Base-by-base conservation (phyloP, 92 coral and sea anemone species). In the Heliopora coerulea region DNA sequence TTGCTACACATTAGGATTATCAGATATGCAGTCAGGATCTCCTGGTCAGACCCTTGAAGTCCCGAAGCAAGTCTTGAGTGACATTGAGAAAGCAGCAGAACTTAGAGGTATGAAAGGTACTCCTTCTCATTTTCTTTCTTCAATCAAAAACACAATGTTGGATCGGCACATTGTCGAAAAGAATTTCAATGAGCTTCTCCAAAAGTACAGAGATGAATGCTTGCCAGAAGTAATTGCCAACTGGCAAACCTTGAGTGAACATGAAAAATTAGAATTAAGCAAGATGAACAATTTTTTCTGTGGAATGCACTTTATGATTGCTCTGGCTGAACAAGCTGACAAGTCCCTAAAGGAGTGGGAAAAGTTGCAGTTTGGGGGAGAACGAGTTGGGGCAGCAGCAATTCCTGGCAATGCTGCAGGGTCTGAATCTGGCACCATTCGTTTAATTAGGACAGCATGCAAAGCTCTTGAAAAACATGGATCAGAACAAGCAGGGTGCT, bases 281-380 rank as follows among this genome's bases (percentile, higher is more conserved):
- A 50, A 42, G 23, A 65, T 65, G 54, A 74, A 74, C 56, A 49
- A 58, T 24, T 41, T 58, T 2, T 74, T 74, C 20, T 59, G 80
- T 74, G 79, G 79, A 0, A 35, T 74, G 8, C 79, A 74, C 28
- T 74, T 4, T 49, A 40, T 74, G 23, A 68, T 74, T 37, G 79
- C 54, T 39, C 8, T 74, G 10, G 79, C 69, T 13, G 79, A 74
- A 18, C 79, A 74, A 15, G 56, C 79, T 1, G 69, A 59, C 35
- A 68, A 39, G 40, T 68, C 79, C 8, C 79, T 74, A 2, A 74
- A 74, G 14, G 79, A 35, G 42, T 74, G 69, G 79, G 79, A 74
- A n/a, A 39, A 28, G 19, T 60, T 62, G 34, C 39, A 59, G 17
- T 62, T 59, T 62, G 80, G 49, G 6, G 72, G 60, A 3, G 49